These are phyloP conservation scores for Tragelaphus scriptus DNA, from an alignment of 2,113 vertebrate species.

Conservation along the genomic window DNA sequence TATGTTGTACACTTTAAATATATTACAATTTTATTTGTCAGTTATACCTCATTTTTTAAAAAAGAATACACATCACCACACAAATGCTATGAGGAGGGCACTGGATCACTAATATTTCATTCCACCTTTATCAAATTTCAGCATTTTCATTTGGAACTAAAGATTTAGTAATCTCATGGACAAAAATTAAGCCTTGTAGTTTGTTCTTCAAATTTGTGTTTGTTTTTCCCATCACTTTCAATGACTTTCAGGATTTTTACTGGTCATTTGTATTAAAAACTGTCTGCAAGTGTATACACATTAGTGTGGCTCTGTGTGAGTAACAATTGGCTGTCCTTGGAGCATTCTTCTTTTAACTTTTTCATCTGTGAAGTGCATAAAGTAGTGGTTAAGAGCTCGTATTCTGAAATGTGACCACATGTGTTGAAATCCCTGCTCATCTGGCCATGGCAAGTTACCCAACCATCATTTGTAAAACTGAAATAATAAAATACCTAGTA, in stretches of 20 bases:
- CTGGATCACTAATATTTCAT: neutral
- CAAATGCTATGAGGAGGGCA: neutral
- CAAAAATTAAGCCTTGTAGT: neutral
- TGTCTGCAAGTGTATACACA: neutral
- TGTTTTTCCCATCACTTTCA: neutral
- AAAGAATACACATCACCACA: neutral
- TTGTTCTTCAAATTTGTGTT: neutral
- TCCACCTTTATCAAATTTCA: neutral
- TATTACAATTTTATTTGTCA: neutral
- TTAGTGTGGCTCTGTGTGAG: accelerated
- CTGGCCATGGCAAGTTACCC: neutral
- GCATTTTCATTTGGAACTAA: neutral
- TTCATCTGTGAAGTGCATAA: neutral
- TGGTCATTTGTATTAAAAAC: neutral
- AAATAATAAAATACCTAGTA: neutral
- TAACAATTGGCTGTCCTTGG: neutral
- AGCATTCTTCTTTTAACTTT: neutral
- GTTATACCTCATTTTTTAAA: neutral
- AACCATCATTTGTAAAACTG: neutral
- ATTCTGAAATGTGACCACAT: neutral
- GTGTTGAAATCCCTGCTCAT: neutral
- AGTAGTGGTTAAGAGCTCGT: neutral
- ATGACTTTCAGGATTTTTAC: neutral
- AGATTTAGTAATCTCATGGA: neutral
- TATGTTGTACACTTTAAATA: neutral